Evolutionary conservation across 2,113 vertebrate species (phyloP), one percentile per base, ranked within the genome.

Genomic region (Apistogramma diplotaenia): DNA sequence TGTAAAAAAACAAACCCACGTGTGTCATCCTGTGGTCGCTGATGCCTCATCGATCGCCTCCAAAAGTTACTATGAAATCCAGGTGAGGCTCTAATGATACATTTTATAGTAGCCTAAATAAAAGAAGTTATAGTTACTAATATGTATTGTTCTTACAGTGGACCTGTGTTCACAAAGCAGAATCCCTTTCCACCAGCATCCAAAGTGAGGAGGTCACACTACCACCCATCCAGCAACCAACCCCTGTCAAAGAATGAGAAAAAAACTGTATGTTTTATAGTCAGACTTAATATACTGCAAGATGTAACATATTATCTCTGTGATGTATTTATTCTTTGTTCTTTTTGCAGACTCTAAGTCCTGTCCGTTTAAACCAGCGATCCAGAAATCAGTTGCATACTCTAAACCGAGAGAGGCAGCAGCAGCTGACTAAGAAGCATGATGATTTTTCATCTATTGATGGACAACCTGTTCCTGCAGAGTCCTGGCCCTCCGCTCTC

Each of bases 401-500:
- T 18, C 58, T 13, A 31, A 91, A 33, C 21, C 74, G 59, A 35
- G 77, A 77, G n/a, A 78, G 65, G 11, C 86, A 80, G 15, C 86
- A 80, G 15, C 43, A 4, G 73, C 79, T 74, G 11, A 16, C 78
- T 35, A 82, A 79, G 19, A 88, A 76, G 49, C 29, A 51, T 15
- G 57, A 83, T 6, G 35, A 35, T 23, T 65, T 82, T 12, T 21
- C 33, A 1, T 53, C 40, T 29, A 23, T 58, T 1, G 87, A 91
- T 35, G 85, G 75, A 56, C 60, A 90, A n/a, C 89, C 91, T 56
- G 90, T 78, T 51, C 95, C 91, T 74, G 85, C 90, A 15, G 95
- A 96, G 25, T 96, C 94, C 19, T 96, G 96, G 96, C 93, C 95
- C 3, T 96, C 94, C 6, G 91, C 93, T 11, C 95, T 94, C 10